These are phyloP conservation scores for Dryadula phaetusa DNA, from an alignment of 2,888 invertebrate genomes.

Conservation along the genomic window DNA sequence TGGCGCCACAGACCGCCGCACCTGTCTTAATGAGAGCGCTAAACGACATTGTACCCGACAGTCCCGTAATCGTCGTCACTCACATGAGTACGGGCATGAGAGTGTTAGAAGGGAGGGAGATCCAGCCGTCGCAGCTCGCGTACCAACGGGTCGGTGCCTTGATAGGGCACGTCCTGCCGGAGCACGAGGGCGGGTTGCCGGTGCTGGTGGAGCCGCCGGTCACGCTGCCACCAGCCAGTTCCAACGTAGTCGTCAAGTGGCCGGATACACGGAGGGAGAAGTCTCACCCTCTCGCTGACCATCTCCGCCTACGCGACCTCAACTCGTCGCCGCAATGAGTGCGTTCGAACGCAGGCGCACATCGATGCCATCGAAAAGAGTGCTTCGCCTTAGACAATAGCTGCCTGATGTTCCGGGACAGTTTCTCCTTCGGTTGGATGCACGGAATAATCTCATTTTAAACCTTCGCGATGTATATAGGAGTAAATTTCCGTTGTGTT, in stretches of 20 bases:
- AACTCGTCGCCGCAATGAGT: slow-evolving; percentile 71
- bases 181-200: slow-evolving; percentile 68
- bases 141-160: slow-evolving; percentile 71
- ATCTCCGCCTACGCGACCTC: slow-evolving; percentile 68
- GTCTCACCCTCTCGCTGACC: slow-evolving; percentile 67
- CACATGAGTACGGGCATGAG: slow-evolving; percentile 57
- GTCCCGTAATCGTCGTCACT: slow-evolving; percentile 66
- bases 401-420: slow-evolving; percentile 61
- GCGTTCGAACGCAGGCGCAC: slow-evolving; percentile 42
- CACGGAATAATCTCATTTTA: slow-evolving; percentile 58
- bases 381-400: slow-evolving; percentile 64
- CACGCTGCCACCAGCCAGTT: slow-evolving; percentile 66
- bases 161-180: slow-evolving; percentile 70
- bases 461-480: slow-evolving; percentile 63
- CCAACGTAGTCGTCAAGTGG: slow-evolving; percentile 75
- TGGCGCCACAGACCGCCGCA: slow-evolving; percentile 63
- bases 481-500: slow-evolving; percentile 46
- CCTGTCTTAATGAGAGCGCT: slow-evolving; percentile 68
- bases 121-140: slow-evolving; percentile 58
- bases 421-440: slow-evolving; percentile 61
- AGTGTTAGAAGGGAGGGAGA: slow-evolving; percentile 50
- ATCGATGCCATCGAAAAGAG: slow-evolving; percentile 59
- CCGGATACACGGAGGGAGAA: slow-evolving; percentile 64
- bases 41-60: slow-evolving; percentile 66
- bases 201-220: slow-evolving; percentile 75